Evolutionary conservation across 1,140 invertebrate species (phyloP), one percentile per base, ranked within the genome.

Genomic region (Drosophila arizonae): DNA sequence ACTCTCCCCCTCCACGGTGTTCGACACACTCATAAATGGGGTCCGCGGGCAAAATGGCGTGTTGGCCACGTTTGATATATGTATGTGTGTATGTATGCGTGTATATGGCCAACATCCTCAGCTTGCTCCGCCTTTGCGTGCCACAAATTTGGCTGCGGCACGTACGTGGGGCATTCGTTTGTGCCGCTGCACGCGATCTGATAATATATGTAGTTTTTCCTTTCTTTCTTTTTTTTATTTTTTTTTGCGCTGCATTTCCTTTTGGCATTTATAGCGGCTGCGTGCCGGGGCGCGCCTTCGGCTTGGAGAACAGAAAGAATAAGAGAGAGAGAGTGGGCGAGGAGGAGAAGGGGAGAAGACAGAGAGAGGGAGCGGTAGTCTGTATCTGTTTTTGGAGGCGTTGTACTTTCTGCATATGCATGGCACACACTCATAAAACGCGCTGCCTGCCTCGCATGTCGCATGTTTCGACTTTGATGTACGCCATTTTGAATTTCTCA

Each of bases 101-200:
- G 28, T 30, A 54, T 54, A 54, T 54, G 52, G 52, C 52, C 28
- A 15, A 36, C 33, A 50, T 43, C 54, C 48, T 63, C 56, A 30
- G 33, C 36, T 39, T 17, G 51, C 68, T 55, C 67, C 58, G 36
- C 68, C 63, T 57, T 71, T 71, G 82, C 76, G 79, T 88, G 84
- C 79, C 76, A 71, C 82, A 73, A 55, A 55, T 77, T 74, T 71
- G 60, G 64, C 77, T 56, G 81, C 48, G 67, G 50, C 84, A 88
- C 84, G 84, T 88, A 75, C 67, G 30, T 41, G 63, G 79, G 79
- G 82, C 82, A 87, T 81, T 88, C 77, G 68, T 82, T 87, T 68
- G 70, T 72, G 56, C 15, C 57, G 43, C 55, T 82, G 79, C 84
- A 88, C 84, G 84, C 84, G 85, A 88, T 88, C 84, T 89, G 84